phyloP scores from a whole-genome alignment of 1,140 invertebrate species.

The Aphelenchoides fujianensis region DNA sequence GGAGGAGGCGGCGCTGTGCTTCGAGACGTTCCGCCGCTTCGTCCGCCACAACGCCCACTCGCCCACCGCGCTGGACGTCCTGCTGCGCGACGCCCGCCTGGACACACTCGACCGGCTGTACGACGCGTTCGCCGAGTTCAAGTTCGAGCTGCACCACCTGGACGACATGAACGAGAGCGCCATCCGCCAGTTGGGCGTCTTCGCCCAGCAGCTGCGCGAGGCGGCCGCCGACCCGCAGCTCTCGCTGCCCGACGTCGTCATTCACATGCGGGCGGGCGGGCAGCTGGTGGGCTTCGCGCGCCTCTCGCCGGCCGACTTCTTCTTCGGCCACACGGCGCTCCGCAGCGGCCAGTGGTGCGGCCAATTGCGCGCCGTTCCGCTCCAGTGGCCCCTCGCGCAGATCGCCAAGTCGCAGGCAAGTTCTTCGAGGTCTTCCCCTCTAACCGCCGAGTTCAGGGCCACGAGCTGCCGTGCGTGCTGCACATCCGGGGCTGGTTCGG shows the following conservation, averaged over 20 bases:
- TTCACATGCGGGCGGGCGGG: conserved; percentile 44
- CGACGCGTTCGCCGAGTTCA: conserved; percentile 27
- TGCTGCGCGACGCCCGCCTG: conserved; percentile 36
- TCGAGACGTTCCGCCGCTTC: conserved; percentile 14
- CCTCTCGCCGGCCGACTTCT: conserved; percentile 31
- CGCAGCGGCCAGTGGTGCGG: conserved; percentile 33
- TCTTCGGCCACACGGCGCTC: conserved; percentile 22
- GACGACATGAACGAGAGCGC: conserved; percentile 26
- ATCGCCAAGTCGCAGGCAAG: conserved; percentile 13
- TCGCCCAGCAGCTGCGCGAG: conserved; percentile 15
- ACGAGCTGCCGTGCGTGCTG: conserved; percentile 39
- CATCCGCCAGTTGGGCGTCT: conserved; percentile 14
- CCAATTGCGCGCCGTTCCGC: conserved; percentile 35
- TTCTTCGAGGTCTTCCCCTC: neutral
- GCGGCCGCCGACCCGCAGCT: conserved; percentile 32
- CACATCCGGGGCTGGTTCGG: conserved; percentile 49
- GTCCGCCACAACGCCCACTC: conserved; percentile 10
- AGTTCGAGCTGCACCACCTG: conserved; percentile 21
- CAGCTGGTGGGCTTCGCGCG: conserved; percentile 44
- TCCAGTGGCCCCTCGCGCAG: conserved; percentile 42
- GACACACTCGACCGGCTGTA: conserved; percentile 15
- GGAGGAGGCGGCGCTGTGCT: conserved; percentile 31
- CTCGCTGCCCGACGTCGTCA: conserved; percentile 46
- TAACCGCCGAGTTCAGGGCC: conserved; percentile 23
- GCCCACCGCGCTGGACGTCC: conserved; percentile 29